phyloP scores from a whole-genome alignment of 2,888 invertebrate genomes.

The Dyspetes luteomarginatus region DNA sequence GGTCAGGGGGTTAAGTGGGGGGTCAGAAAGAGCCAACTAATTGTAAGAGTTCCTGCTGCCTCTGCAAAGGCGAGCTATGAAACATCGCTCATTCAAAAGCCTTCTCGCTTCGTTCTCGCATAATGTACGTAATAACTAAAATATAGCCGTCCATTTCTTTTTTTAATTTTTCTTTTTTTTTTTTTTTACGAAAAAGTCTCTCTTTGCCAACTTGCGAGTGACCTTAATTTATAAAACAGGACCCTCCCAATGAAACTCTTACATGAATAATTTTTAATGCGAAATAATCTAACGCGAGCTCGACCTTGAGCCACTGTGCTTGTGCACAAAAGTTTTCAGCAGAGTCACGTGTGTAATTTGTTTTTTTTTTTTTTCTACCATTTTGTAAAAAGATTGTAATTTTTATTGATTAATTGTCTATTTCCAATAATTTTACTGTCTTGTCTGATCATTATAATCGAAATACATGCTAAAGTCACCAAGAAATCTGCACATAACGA shows the following conservation, averaged over 20 bases:
- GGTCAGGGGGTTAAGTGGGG: neutral
- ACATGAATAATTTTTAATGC: slow-evolving; percentile 47
- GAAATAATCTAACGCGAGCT: slow-evolving; percentile 25
- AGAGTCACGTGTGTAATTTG: neutral
- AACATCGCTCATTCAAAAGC: slow-evolving; percentile 52
- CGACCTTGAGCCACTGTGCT: neutral
- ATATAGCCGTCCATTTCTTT: neutral
- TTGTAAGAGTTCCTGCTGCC: slow-evolving; percentile 45
- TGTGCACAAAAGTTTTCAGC: neutral
- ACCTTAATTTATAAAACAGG: slow-evolving; percentile 51
- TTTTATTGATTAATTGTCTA: neutral
- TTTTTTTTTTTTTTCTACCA: neutral
- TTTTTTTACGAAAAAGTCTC: slow-evolving; percentile 6
- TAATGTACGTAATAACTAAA: neutral
- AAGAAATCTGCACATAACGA: neutral
- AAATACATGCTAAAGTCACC: neutral
- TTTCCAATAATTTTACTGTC: neutral
- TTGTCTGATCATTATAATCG: neutral
- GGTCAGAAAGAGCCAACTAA: slow-evolving; percentile 52
- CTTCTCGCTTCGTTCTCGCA: neutral
- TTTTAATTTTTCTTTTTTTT: too few species aligned
- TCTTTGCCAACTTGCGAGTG: neutral
- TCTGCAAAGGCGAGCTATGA: slow-evolving; percentile 46
- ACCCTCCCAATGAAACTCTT: neutral
- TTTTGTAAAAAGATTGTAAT: neutral